Percentiles rank a stretch among this genome's conserved stretches.
Conservation (phyloP, 2,113 vertebrate species). For the Egretta garzetta region DNA sequence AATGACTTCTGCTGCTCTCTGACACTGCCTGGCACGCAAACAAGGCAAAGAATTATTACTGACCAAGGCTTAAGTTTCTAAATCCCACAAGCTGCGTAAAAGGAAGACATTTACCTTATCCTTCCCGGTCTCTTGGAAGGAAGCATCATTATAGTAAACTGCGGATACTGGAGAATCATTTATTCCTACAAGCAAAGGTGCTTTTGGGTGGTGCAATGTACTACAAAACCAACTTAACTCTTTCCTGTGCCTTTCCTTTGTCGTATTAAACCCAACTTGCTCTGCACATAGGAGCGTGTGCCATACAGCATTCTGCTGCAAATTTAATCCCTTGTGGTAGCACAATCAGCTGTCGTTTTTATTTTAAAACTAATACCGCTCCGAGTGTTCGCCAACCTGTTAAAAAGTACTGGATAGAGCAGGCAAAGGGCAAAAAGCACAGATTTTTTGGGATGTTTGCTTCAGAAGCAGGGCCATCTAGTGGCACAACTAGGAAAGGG, state of each 20-base stretch:
- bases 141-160: not conserved
- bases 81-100: not conserved
- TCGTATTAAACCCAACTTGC: not conserved
- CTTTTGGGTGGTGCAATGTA: not conserved
- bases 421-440: not conserved
- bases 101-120: not conserved
- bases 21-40: not conserved
- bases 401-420: not conserved
- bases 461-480: constrained; percentile 69
- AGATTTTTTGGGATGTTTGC: not conserved
- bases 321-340: not conserved
- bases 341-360: not conserved
- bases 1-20: not conserved
- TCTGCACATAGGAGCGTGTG: not conserved
- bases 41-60: not conserved
- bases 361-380: not conserved
- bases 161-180: not conserved
- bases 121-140: not conserved
- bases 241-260: not conserved
- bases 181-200: not conserved
- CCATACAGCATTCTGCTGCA: not conserved
- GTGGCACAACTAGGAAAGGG: constrained; percentile 6
- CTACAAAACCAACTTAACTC: not conserved
- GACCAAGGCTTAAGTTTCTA: not conserved
- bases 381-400: not conserved